phyloP scores from a whole-genome alignment of 2,113 vertebrate genomes.

The Trichechus manatus region DNA sequence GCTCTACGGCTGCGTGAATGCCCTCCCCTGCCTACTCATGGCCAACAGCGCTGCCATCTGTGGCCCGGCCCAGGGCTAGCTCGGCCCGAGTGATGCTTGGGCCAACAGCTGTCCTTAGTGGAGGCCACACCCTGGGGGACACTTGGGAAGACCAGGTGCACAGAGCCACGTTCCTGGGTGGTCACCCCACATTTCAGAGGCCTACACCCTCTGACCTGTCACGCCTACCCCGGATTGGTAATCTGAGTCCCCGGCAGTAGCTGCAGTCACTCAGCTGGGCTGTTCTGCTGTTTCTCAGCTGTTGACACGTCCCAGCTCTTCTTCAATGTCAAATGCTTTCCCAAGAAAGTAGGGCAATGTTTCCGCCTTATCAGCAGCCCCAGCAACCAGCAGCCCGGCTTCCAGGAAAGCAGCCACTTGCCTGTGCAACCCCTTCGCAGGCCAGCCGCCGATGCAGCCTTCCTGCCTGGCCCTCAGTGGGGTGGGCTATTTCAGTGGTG shows the following conservation, averaged over 20 bases:
- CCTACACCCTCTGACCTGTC: not conserved
- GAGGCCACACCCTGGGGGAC: not conserved
- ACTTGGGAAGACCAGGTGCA: not conserved
- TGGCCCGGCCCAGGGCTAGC: not conserved
- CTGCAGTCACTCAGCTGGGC: not conserved
- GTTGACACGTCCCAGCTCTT: not conserved
- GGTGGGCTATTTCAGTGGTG: conserved; percentile 74
- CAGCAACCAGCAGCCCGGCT: conserved; percentile 82
- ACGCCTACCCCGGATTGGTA: conserved; percentile 56
- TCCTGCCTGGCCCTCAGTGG: conserved; percentile 34
- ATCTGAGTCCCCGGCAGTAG: conserved; percentile 55
- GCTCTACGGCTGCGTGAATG: not conserved
- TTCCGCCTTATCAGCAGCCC: conserved; percentile 74
- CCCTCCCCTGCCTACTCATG: not conserved
- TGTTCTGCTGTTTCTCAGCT: conserved; percentile 70
- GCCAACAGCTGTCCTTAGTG: not conserved
- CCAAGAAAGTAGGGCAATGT: conserved; percentile 49
- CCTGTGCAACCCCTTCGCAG: conserved; percentile 82
- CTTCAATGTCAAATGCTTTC: conserved; percentile 65
- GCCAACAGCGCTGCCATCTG: not conserved
- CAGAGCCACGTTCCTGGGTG: not conserved
- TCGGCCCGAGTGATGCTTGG: not conserved
- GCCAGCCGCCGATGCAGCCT: not conserved
- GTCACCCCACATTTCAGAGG: conserved; percentile 53
- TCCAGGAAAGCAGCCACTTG: conserved; percentile 82